Evolutionary conservation across 1,140 invertebrate genomes (phyloP), one percentile per base, ranked within the genome.

Genomic region (Zaprionus inermis): DNA sequence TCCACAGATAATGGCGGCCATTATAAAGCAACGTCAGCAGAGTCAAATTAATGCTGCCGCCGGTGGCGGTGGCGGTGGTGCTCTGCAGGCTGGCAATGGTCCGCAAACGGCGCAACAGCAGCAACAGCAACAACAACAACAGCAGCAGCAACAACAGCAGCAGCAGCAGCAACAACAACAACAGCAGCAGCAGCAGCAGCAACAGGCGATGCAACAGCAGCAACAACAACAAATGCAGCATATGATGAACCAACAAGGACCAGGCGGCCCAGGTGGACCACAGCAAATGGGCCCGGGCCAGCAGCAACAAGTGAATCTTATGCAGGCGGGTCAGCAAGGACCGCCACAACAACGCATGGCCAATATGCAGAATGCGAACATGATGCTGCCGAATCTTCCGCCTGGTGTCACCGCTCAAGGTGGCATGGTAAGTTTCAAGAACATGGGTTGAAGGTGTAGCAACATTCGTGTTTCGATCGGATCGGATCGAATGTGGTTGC

Each of bases 1-100:
- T 94, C 98, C 98, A 51, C 97, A 97, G 69, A 94, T 99, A 11
- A 99, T 99, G 98, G 98, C 98, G 61, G 97, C 98, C 55, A 98
- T 99, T 90, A 98, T 99, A 60, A 98, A 98, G 92, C 97, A 98
- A 93, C 94, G 97, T 91, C 96, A 97, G 93, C 91, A 93, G 58
- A 92, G 91, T 68, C 90, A 93, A 79, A 78, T 91, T 6, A 90
- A 93, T 90, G 83, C 82, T 20, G 72, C 72, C 32, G 83, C 81
- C 52, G 77, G 91, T 72, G 84, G 75, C 22, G 90, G 83, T 57
- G 70, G 84, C 32, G 70, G 86, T 59, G 92, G 91, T 46, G 91
- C 85, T 20, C 58, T 78, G 10, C 91, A 92, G 16, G 65, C 81
- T 11, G 91, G 80, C 76, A 92, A 93, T 22, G 79, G 75, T 16